Percentiles rank a stretch among this genome's conserved stretches.
These are phyloP conservation scores for Microhierax caerulescens DNA, from an alignment of 2,797 vertebrate species.

Conservation along the genomic window DNA sequence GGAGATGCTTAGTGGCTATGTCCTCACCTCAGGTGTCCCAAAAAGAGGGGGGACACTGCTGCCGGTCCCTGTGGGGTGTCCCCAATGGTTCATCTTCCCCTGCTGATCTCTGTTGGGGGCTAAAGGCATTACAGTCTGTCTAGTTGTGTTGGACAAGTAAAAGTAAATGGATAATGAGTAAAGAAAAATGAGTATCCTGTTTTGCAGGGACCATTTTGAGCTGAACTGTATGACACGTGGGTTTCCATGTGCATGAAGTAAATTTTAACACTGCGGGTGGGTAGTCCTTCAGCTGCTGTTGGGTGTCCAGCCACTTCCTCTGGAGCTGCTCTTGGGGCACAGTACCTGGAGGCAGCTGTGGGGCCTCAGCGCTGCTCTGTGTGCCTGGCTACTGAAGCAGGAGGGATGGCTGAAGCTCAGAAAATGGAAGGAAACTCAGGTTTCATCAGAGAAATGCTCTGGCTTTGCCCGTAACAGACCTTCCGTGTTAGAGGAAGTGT, in stretches of 20 bases:
- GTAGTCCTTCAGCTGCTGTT: background rate
- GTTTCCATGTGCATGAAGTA: background rate
- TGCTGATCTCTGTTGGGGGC: no score
- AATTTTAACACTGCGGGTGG: background rate
- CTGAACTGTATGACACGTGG: fast-evolving
- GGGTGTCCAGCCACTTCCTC: background rate
- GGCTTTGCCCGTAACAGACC: background rate
- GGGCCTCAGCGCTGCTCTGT: background rate
- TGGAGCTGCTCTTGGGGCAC: no score
- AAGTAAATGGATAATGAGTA: background rate
- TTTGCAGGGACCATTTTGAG: background rate
- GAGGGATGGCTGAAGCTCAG: background rate
- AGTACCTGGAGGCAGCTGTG: background rate
- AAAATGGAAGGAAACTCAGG: background rate
- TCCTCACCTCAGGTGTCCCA: background rate
- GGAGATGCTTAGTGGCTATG: slow-evolving; percentile 5
- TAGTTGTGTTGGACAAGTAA: no score
- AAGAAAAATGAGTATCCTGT: background rate
- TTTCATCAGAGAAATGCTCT: background rate
- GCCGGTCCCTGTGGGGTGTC: background rate
- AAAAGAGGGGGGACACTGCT: background rate
- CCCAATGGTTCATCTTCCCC: background rate
- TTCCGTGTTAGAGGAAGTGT: background rate
- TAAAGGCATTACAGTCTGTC: background rate
- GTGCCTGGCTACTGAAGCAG: background rate